Evolutionary conservation across 2,888 invertebrate genomes (phyloP), one percentile per base, ranked within the genome.

Genomic region (Hyalella azteca): DNA sequence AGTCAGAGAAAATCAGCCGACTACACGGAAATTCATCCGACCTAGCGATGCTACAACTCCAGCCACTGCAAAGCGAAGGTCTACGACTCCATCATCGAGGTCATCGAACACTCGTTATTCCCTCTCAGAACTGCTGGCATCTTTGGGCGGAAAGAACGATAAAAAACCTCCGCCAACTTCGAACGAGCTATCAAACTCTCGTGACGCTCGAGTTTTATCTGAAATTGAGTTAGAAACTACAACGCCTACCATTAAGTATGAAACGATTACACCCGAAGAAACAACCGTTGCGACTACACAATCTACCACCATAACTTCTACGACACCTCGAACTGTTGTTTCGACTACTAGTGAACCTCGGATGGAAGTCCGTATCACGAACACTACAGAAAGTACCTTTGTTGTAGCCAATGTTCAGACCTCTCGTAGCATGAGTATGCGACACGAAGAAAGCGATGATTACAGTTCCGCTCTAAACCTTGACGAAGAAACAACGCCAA

Each of bases 361-460:
- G 41, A 54, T 79, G 29, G 79, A 81, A 11, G 81, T 84, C 15
- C 78, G 81, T n/a, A 59, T 82, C 36, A 84, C 82, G 5, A 82
- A 82, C 49, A 79, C 81, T 13, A 84, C 84, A 15, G 84, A 84
- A 45, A 84, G 84, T 50, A 81, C 84, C 26, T 77, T 82, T 11
- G 77, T 81, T 9, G 78, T 82, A 13, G 82, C 79, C 22, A 80
- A 81, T 13, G 81, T 84, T 9, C 79, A 82, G 45, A 82, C 84
- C 2, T 84, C 84, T 2, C 83, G 81, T 45, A 83, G 83, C 41
- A 66, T 83, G 1, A 84, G 78, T 40, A 73, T 80, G 36, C 78
- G 79, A 19, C 79, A 80, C 32, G 45, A 77, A 22, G 19, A 48
- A 22, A 78, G 32, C 29, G 29, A 40, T 15, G 41, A 26, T n/a